Base-by-base conservation (phyloP, 2,797 vertebrate genomes). In the Tragopan temminckii region DNA sequence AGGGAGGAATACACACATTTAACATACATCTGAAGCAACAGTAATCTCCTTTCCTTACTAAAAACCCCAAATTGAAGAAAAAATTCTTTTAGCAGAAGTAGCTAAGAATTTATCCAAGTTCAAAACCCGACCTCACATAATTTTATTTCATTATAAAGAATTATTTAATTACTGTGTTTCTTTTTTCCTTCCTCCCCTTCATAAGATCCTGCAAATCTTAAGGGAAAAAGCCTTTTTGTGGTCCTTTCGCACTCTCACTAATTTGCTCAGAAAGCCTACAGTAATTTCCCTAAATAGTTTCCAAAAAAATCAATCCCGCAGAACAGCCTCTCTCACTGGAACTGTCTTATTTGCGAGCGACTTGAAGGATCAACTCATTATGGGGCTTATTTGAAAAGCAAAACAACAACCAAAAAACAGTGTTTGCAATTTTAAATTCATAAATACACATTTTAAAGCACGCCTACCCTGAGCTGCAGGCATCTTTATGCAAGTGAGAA, bases 261-360 rank as follows among this genome's bases (percentile, higher is more conserved):
- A 94, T 95, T 95, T 95, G 81, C 80, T 94, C 55, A 86, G 81
- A 95, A 91, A 85, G 74, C 85, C 83, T 91, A 29, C 63, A 71
- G 70, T 88, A 67, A 91, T 90, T 93, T 94, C 78, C 75, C 77
- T 84, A 70, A 94, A 91, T 35, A 86, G 43, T 74, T 94, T 92
- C 80, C 80, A 88, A 88, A 53, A 88, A 53, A 93, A 92, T 72
- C 59, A 94, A 88, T 52, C 50, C 77, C 40, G 55, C 74, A 88
- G 89, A 94, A 69, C 57, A 69, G 74, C 55, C 62, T 76, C 35
- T 85, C 89, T 89, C 82, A 63, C 46, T 67, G 40, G 50, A 81
- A 83, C 55, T 19, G 20, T 58, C 66, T 85, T 61, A 75, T 43
- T 50, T 69, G n/a, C 23, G 40, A 52, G 46, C 2, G 13, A 91